Conservation (phyloP, 2,797 vertebrate genomes). For the Hirundo rustica region DNA sequence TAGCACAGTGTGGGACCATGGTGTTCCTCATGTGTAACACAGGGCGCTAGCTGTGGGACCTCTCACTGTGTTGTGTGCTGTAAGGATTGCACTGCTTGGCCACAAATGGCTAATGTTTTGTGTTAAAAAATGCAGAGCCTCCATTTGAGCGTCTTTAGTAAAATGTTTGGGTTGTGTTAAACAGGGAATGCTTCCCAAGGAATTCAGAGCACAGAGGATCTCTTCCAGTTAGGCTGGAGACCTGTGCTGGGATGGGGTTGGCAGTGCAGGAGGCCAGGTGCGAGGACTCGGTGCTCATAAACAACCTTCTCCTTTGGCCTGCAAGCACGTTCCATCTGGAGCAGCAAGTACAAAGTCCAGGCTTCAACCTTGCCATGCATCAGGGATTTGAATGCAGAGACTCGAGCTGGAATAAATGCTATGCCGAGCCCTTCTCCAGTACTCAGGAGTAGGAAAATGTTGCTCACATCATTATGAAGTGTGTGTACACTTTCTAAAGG, state of each 20-base stretch:
- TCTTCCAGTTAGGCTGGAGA: not conserved
- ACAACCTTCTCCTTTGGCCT: not conserved
- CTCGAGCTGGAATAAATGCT: not conserved
- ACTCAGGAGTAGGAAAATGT: not conserved
- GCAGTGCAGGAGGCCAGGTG: not conserved
- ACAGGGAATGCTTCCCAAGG: not conserved
- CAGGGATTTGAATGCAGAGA: not conserved
- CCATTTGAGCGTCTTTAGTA: not conserved
- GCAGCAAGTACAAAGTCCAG: not conserved
- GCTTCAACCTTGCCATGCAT: accelerated
- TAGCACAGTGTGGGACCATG: not conserved
- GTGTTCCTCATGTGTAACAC: not conserved
- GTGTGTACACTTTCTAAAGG: not conserved
- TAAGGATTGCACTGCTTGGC: not conserved
- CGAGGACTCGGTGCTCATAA: not conserved
- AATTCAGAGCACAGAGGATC: not conserved
- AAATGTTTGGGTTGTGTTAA: not conserved
- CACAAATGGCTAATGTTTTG: not conserved
- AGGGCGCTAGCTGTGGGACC: not conserved
- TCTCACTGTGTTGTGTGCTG: accelerated
- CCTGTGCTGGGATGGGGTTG: not conserved
- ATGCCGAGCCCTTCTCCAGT: not conserved
- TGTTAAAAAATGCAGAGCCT: not conserved
- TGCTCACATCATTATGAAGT: constrained; percentile 8
- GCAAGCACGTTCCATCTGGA: not conserved